Evolutionary conservation across 1,140 invertebrate genomes (phyloP), one percentile per base, ranked within the genome.

Genomic region (Mercenaria mercenaria): DNA sequence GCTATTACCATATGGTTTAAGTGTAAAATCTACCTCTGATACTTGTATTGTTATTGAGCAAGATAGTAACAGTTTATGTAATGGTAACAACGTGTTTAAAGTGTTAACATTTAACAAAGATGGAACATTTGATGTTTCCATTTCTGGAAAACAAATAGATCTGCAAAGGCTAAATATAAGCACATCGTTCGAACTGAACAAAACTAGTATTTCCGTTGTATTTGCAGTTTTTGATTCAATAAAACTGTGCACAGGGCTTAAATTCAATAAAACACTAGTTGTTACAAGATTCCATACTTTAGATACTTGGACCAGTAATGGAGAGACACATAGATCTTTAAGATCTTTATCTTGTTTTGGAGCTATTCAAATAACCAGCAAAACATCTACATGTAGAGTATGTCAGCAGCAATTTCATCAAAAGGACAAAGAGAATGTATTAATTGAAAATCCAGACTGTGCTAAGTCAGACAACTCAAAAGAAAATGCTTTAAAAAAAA

Each of bases 211-310:
- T 13, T 23, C 8, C 23, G 39, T 34, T 26, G 43, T 84, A 15
- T 32, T 84, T 4, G 15, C 20, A 32, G 26, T 47, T 15, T 34
- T 69, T 50, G 3, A 37, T 26, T 41, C 15, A 56, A n/a, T 86
- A 20, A 8, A 37, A 52, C 20, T 86, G 23, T 86, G 83, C 37
- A n/a, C 52, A 52, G 83, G 83, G 56, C n/a, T 86, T 1, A 50
- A 6, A 18, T n/a, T 37, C n/a, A 41, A 20, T 47, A 84, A 69
- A n/a, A 76, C 41, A 8, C 23, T 41, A 15, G 15, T 59, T 52
- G 29, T 86, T 26, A 86, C 67, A 23, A 74, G 67, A 56, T 86
- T 86, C 32, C 83, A 86, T 39, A 37, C 15, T 59, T 29, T 86
- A 15, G 83, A 86, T 29, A 52, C 37, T 39, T 37, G 41, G 6